Evolutionary conservation across 2,797 vertebrate species (phyloP).

Genomic region (Enteromius viviparus): DNA sequence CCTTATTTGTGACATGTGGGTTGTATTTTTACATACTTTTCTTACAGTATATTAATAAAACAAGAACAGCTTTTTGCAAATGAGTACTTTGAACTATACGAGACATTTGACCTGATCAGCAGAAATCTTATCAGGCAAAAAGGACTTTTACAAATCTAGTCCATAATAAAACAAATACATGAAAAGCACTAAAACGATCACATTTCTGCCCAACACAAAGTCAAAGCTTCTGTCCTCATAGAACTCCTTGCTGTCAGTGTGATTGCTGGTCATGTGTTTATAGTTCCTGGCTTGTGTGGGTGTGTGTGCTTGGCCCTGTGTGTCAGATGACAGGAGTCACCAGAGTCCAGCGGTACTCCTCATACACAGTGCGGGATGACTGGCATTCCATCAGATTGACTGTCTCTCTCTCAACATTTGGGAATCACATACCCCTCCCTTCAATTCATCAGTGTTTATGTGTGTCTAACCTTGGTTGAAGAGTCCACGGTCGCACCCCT

Average conservation of each 20-base stretch:
- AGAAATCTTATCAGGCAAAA: conserved; percentile 5
- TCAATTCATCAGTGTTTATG: conserved; percentile 5
- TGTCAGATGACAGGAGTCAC: conserved; percentile 31
- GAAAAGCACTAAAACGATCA: conserved; percentile 23
- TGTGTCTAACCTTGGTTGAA: conserved; percentile 87
- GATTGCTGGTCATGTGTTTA: conserved; percentile 21
- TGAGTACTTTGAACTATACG: neutral
- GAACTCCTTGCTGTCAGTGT: neutral
- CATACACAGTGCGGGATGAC: conserved; percentile 13
- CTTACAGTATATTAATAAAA: neutral
- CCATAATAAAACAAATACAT: neutral
- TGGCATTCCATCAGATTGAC: neutral
- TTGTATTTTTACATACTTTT: neutral
- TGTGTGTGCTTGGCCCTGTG: conserved; percentile 32
- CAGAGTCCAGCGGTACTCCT: conserved; percentile 12
- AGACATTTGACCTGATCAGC: conserved; percentile 1
- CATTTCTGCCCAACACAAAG: neutral
- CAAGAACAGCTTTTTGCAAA: neutral
- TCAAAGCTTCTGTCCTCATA: neutral
- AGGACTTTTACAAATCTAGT: neutral
- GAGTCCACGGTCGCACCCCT: conserved; percentile 92
- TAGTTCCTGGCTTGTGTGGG: conserved; percentile 25
- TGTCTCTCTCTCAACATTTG: conserved; percentile 6
- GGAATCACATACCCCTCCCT: conserved; percentile 3
- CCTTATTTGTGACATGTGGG: neutral